Conservation (phyloP, 2,113 vertebrate species). For the Dicentrarchus labrax region DNA sequence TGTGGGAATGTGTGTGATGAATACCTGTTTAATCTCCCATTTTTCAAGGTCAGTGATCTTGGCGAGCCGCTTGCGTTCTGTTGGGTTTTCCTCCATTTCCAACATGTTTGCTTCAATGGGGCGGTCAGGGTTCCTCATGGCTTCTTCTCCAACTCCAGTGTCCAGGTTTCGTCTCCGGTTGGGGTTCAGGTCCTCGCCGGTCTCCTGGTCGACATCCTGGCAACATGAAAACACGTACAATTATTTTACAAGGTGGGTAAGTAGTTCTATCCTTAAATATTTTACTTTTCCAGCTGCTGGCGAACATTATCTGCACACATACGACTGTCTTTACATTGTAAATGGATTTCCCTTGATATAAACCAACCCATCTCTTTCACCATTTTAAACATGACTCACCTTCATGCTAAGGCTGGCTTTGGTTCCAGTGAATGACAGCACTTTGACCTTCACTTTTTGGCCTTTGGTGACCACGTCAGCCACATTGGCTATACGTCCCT, state of each 20-base stretch:
- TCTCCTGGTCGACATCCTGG: constrained; percentile 95
- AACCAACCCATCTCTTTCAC: too few species aligned
- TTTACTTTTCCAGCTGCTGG: too few species aligned
- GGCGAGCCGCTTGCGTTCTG: constrained; percentile 42
- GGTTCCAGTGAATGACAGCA: constrained; percentile 94
- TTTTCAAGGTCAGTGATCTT: constrained; percentile 60
- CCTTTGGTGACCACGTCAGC: constrained; percentile 96
- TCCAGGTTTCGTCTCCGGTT: constrained; percentile 89
- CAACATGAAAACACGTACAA: not conserved
- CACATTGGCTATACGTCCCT: constrained; percentile 93
- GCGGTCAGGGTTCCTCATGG: constrained; percentile 74
- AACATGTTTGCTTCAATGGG: constrained; percentile 7
- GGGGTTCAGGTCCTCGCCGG: constrained; percentile 93
- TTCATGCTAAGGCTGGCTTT: constrained; percentile 98
- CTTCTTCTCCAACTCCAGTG: constrained; percentile 82
- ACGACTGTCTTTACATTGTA: not conserved
- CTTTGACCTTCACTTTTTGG: constrained; percentile 94
- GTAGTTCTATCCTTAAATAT: not conserved
- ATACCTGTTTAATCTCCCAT: constrained; percentile 62
- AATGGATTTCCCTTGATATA: not conserved
- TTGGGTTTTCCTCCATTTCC: constrained; percentile 22
- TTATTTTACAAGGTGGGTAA: not conserved
- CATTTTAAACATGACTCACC: constrained; percentile 76
- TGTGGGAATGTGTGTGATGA: not conserved
- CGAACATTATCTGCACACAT: not conserved